Percentiles rank a stretch among this genome's conserved stretches.
phyloP scores from a whole-genome alignment of 2,888 invertebrate species.

The Eretmocerus hayati region DNA sequence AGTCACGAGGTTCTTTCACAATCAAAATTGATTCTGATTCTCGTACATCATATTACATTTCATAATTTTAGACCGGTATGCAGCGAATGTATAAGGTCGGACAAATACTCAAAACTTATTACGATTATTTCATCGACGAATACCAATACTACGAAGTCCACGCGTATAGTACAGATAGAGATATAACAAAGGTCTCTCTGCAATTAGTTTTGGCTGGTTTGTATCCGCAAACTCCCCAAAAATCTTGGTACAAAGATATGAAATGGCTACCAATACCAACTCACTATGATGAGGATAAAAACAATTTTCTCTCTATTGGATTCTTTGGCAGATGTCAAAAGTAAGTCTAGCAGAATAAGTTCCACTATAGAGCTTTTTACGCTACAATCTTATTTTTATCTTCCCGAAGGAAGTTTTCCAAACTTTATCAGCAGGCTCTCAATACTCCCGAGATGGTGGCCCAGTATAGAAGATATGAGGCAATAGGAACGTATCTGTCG shows the following conservation, averaged over 20 bases:
- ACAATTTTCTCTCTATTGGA: background rate
- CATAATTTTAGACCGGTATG: slow-evolving; percentile 24
- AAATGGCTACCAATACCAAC: slow-evolving; percentile 27
- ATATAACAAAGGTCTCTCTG: slow-evolving; percentile 31
- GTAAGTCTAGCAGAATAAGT: no score
- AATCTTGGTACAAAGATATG: slow-evolving; percentile 24
- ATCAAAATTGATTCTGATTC: no score
- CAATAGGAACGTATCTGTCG: no score
- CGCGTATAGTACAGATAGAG: slow-evolving; percentile 25
- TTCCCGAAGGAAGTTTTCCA: no score
- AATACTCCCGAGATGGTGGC: no score
- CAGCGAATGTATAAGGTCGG: slow-evolving; percentile 27
- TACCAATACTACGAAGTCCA: slow-evolving; percentile 23
- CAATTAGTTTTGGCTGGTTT: slow-evolving; percentile 28
- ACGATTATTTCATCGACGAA: slow-evolving; percentile 25
- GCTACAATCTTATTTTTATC: no score
- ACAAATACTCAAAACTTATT: slow-evolving; percentile 23
- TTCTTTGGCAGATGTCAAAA: no score
- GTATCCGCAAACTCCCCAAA: slow-evolving; percentile 19
- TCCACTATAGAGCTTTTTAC: no score
- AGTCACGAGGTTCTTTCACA: no score
- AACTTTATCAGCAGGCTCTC: no score
- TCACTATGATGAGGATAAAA: slow-evolving; percentile 10
- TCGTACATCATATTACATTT: no score
- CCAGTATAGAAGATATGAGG: no score